Percentiles rank a stretch among this genome's conserved stretches.
Evolutionary conservation across 1,140 invertebrate species (phyloP).

Genomic region (Ganaspis sp.): DNA sequence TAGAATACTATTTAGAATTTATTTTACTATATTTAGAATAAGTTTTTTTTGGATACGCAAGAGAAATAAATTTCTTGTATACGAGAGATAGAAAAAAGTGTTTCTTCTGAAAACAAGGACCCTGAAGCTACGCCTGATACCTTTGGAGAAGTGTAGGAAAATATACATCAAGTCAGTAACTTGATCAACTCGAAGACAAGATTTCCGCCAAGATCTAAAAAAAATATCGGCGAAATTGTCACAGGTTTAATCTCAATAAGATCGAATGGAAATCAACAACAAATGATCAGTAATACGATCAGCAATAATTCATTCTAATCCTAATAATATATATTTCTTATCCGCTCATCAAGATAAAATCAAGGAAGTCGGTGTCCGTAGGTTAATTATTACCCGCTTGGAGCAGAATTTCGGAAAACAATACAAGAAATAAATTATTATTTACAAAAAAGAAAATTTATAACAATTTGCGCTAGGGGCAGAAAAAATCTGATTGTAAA

Average conservation of each 20-base stretch:
- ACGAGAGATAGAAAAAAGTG: neutral
- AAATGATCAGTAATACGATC: neutral
- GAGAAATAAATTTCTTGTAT: neutral
- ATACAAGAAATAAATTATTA: no score
- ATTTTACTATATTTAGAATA: no score
- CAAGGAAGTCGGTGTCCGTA: neutral
- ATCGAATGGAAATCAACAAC: neutral
- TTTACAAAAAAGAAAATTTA: no score
- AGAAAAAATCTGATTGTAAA: no score
- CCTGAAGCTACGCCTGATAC: neutral
- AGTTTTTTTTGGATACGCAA: no score
- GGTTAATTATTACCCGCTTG: neutral
- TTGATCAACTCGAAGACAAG: neutral
- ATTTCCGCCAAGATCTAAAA: neutral
- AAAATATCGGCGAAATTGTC: neutral
- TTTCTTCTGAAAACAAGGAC: neutral
- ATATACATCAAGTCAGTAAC: neutral
- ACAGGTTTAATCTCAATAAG: neutral
- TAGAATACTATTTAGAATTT: no score
- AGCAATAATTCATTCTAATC: neutral
- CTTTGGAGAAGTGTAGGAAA: neutral
- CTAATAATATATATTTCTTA: neutral
- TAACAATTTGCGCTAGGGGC: no score
- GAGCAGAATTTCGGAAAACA: neutral
- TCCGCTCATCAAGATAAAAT: constrained; percentile 4